Percentiles rank a stretch among this genome's conserved stretches.
Evolutionary conservation across 1,140 invertebrate species (phyloP).

Genomic region (Temnothorax nylanderi): DNA sequence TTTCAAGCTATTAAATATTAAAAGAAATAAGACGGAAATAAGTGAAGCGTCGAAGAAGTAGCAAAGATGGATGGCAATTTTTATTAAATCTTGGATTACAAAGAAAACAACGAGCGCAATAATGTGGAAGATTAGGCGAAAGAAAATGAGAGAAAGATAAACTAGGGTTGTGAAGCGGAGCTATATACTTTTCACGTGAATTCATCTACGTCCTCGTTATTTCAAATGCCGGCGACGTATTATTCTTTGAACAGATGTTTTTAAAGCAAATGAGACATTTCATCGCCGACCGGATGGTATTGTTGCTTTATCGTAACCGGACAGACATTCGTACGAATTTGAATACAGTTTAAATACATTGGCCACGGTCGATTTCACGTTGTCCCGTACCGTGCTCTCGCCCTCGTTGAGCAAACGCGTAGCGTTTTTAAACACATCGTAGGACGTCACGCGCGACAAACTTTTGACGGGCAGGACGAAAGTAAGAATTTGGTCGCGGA

Average conservation of each 20-base stretch:
- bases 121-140: neutral
- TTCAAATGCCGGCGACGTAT: neutral
- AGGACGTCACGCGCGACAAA: neutral
- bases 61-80: neutral
- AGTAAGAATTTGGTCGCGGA: conserved; percentile 19
- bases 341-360: conserved; percentile 17
- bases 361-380: conserved; percentile 30
- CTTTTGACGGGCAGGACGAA: neutral
- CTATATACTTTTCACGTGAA: conserved; percentile 6
- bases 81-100: neutral
- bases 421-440: neutral
- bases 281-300: neutral
- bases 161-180: neutral
- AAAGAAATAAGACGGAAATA: conserved; percentile 19
- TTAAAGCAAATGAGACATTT: conserved; percentile 50
- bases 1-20: neutral
- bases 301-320: conserved; percentile 13
- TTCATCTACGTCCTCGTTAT: conserved; percentile 3
- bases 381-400: neutral
- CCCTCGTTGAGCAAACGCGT: neutral
- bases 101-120: neutral
- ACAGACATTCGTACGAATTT: conserved; percentile 31
- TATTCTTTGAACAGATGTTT: conserved; percentile 55
- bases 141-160: neutral
- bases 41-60: conserved; percentile 7